Evolutionary conservation across 2,797 vertebrate genomes (phyloP).

Genomic region (Decapterus maruadsi): DNA sequence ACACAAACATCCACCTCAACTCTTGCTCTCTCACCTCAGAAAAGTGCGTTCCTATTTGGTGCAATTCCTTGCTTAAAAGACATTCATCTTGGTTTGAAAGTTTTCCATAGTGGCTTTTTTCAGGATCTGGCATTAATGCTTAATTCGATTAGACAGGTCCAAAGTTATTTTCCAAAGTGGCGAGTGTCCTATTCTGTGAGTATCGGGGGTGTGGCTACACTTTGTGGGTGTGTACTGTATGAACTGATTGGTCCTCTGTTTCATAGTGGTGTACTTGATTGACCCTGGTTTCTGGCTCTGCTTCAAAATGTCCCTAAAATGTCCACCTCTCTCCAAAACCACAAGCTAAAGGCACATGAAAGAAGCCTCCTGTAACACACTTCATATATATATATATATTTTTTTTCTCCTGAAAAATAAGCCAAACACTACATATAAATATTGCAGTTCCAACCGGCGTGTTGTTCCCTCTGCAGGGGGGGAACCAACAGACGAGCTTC

Average conservation of each 20-base stretch:
- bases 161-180: conserved; percentile 15
- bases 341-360: conserved; percentile 82
- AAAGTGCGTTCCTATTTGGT: conserved; percentile 76
- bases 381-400: background rate
- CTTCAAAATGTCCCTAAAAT: conserved; percentile 52
- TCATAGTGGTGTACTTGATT: conserved; percentile 31
- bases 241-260: conserved; percentile 57
- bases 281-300: conserved; percentile 52
- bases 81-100: conserved; percentile 57
- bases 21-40: conserved; percentile 24
- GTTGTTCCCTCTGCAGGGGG: conserved; percentile 16
- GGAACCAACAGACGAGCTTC: conserved; percentile 32
- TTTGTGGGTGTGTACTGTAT: conserved; percentile 21
- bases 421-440: conserved; percentile 38
- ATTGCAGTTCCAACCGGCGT: conserved; percentile 47
- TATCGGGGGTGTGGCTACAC: background rate
- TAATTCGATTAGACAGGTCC: background rate
- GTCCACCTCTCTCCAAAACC: conserved; percentile 28
- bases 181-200: background rate
- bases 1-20: conserved; percentile 20
- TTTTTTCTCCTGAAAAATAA: conserved; percentile 33
- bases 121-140: conserved; percentile 17
- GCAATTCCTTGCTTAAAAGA: conserved; percentile 56
- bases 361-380: conserved; percentile 66
- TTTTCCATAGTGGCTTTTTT: conserved; percentile 27